Evolutionary conservation across 2,113 vertebrate genomes (phyloP), one percentile per base, ranked within the genome.

Genomic region (Octodon degus): DNA sequence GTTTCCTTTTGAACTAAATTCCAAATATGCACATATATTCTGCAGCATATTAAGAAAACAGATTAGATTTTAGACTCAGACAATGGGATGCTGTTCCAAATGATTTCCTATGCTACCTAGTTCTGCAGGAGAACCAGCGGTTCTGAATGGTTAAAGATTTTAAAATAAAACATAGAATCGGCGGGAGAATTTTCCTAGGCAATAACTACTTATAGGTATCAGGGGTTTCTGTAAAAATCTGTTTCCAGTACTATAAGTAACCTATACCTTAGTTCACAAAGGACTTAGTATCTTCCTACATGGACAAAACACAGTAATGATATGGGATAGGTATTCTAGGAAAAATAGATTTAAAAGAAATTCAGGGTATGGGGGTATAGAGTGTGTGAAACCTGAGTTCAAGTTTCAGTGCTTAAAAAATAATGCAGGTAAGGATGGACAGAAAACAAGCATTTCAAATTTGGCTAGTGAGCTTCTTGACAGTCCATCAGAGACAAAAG

Each of bases 1-100:
- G 65, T 85, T 91, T 72, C 93, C 65, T 93, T 96, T 70, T 34
- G 83, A 91, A 93, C 50, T 86, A 95, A 68, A 88, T 77, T 93
- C 58, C 60, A 95, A 85, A 96, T 88, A 92, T 62, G 95, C n/a
- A 87, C 37, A 70, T 92, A 82, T 70, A 93, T 25, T 81, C 43
- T 53, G 50, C 50, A 40, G 88, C 22, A 19, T 81, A 84, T 68
- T 95, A 87, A 96, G 90, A 60, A 90, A 63, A 96, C 37, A 94
- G 76, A 70, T n/a, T 67, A 72, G 83, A 50, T 91, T 94, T 95
- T 34, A 93, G 84, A 85, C 84, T 91, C 86, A 95, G 68, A 93
- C 43, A 80, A n/a, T 87, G 40, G 25, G 81, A 95, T 90, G 47
- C 25, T 90, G 53, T 83, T 91, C 27, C 34, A 90, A 92, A 72